Evolutionary conservation across 2,888 invertebrate species (phyloP).

Genomic region (Oxystoma pomonae): DNA sequence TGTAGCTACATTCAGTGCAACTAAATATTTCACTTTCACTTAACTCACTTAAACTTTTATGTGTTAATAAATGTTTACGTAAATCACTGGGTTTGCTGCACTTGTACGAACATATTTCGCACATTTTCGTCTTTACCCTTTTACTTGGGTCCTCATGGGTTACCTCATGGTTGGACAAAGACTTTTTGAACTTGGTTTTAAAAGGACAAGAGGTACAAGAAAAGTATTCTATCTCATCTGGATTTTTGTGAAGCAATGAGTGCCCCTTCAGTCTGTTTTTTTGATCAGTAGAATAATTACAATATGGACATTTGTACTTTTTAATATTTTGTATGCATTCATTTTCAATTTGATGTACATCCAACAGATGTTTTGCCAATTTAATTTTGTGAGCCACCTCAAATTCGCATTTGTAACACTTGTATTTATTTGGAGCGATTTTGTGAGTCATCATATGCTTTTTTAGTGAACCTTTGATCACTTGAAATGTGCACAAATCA

Average conservation of each 20-base stretch:
- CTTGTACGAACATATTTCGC: neutral
- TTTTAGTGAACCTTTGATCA: neutral
- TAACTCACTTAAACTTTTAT: neutral
- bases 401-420: neutral
- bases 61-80: neutral
- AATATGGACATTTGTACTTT: neutral
- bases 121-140: neutral
- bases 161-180: neutral
- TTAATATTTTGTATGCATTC: neutral
- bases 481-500: neutral
- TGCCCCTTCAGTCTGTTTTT: neutral
- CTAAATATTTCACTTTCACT: neutral
- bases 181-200: neutral
- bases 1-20: no score
- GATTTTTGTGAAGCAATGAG: neutral
- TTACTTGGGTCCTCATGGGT: neutral
- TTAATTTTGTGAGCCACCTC: neutral
- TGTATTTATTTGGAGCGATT: neutral
- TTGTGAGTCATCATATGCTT: neutral
- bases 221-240: neutral
- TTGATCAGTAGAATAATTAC: neutral
- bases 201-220: neutral
- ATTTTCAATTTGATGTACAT: neutral
- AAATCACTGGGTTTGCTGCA: neutral
- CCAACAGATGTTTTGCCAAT: neutral